phyloP scores from a whole-genome alignment of 2,797 vertebrate species.

The Halcyon badia region DNA sequence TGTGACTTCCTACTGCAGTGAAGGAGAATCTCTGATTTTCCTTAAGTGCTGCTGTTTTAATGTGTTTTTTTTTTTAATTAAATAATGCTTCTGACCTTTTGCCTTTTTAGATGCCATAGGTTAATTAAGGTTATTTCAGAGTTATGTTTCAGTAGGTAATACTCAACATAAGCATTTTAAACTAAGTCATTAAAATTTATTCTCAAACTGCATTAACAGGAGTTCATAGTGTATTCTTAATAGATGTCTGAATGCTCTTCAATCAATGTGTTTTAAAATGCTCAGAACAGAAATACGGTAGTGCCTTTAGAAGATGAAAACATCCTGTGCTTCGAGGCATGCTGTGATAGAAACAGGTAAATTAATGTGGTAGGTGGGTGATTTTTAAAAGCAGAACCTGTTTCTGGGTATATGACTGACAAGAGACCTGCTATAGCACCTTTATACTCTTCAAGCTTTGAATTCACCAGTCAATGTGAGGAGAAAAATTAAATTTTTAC shows the following conservation, averaged over 20 bases:
- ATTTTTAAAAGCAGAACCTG: not conserved
- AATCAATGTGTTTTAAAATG: not conserved
- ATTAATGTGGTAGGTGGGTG: not conserved
- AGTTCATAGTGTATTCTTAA: not conserved
- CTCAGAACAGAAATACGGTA: not conserved
- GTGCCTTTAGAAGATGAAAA: not conserved
- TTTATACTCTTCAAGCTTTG: not conserved
- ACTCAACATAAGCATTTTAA: not conserved
- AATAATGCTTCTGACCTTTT: not conserved
- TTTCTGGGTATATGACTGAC: not conserved
- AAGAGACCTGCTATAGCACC: not conserved
- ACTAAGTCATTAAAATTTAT: not conserved
- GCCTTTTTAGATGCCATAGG: not conserved
- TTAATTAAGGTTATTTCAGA: conserved; percentile 29
- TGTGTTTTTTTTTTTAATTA: not conserved
- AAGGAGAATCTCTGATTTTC: not conserved
- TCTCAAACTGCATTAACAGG: not conserved
- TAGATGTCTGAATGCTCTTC: not conserved
- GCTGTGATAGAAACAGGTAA: not conserved
- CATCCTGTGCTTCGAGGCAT: not conserved
- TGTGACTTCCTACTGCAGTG: not conserved
- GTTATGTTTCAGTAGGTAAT: not conserved
- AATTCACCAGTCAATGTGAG: not conserved
- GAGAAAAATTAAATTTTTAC: not conserved
- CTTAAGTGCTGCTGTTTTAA: not conserved